Base-by-base conservation (phyloP, 2,797 vertebrate species). In the Crax fasciolata region DNA sequence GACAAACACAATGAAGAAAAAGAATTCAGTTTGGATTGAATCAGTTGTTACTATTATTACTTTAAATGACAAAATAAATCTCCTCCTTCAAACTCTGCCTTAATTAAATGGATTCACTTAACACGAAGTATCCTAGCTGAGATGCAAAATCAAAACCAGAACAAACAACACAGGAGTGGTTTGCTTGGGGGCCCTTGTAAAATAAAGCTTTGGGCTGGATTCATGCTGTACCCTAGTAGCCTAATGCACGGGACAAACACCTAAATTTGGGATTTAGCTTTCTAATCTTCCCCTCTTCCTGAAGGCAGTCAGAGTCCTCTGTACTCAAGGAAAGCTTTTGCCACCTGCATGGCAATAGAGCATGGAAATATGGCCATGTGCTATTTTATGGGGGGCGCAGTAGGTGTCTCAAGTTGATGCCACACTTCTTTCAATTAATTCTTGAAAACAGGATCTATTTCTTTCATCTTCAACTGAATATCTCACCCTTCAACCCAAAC, bases 41-140 rank as follows among this genome's bases (percentile, higher is more conserved):
- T 78, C 49, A 46, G 70, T 1, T 7, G 44, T 87, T 93, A 32
- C 52, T 83, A 27, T 63, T 92, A 82, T 70, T 89, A 83, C 48
- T 94, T 92, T 80, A 88, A 83, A 93, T 41, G 48, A 38, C 44
- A 87, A 90, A 95, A 63, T n/a, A 71, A 91, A 89, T 79, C 49
- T 58, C 19, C 20, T 92, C 15, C 72, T 83, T 87, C 65, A 76
- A 71, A 24, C 15, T 75, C 44, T 83, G 35, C 32, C 38, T 54
- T 85, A 27, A 58, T 57, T n/a, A 23, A 93, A 90, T 43, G 21
- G 59, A 59, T 77, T 70, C 1, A 43, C 82, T 82, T 77, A 74
- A 46, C 10, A 67, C 11, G 75, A 46, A 88, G 38, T 44, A 13
- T 55, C 54, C 70, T 49, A 61, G 10, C 28, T 54, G 51, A 63